Percentiles rank a stretch among this genome's conserved stretches.
Conservation (phyloP, 2,797 vertebrate genomes). For the Ptychobarbus kaznakovi region DNA sequence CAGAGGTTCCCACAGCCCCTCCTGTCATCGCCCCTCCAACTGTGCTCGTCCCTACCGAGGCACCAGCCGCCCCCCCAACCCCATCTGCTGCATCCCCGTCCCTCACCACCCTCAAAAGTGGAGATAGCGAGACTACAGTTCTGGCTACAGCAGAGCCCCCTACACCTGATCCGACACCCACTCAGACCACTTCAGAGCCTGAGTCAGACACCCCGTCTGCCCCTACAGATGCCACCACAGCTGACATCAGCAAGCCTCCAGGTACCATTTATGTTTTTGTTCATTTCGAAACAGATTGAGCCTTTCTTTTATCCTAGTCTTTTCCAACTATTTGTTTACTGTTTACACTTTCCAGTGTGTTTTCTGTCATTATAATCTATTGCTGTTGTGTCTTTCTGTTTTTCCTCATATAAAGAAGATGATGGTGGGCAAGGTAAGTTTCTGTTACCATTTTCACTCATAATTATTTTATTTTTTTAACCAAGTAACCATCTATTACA, state of each 20-base stretch:
- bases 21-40: slow-evolving; percentile 36
- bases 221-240: slow-evolving; percentile 55
- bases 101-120: background rate
- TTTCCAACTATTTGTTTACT: background rate
- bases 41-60: background rate
- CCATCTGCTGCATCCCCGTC: background rate
- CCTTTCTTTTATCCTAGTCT: background rate
- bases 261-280: slow-evolving; percentile 30
- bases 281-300: background rate
- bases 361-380: slow-evolving; percentile 13
- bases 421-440: slow-evolving; percentile 52
- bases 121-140: background rate
- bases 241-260: slow-evolving; percentile 43
- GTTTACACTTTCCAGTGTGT: background rate
- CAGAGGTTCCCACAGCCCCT: slow-evolving; percentile 21
- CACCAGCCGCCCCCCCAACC: slow-evolving; percentile 38
- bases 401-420: background rate
- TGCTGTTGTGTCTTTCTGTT: background rate
- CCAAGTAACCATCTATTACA: background rate
- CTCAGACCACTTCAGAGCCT: background rate
- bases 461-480: background rate
- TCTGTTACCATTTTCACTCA: background rate
- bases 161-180: background rate
- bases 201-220: background rate
- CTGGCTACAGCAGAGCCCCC: background rate